Conservation (phyloP, 2,888 invertebrate genomes). For the Girardia tigrina region DNA sequence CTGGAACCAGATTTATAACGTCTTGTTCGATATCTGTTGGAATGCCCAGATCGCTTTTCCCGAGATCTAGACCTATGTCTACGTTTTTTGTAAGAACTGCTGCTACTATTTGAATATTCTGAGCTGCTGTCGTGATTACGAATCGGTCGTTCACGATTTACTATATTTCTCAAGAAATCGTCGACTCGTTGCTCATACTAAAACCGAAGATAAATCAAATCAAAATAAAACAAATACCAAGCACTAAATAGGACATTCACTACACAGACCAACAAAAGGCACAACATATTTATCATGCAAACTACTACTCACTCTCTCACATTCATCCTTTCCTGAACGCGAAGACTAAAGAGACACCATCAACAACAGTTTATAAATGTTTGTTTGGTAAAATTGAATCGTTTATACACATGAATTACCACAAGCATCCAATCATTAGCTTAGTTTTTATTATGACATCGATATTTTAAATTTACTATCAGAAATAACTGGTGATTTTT, state of each 20-base stretch:
- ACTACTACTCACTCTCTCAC: not conserved
- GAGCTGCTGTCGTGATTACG: slow-evolving; percentile 18
- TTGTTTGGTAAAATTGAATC: no score
- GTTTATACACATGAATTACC: no score
- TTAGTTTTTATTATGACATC: no score
- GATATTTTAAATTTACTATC: no score
- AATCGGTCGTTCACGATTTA: not conserved
- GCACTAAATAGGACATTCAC: not conserved
- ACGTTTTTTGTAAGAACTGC: not conserved
- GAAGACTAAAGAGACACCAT: not conserved
- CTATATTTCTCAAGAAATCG: slow-evolving; percentile 28
- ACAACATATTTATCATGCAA: slow-evolving; percentile 4
- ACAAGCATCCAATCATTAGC: no score
- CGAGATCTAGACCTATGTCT: not conserved
- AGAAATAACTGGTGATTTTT: no score
- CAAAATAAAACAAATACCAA: not conserved
- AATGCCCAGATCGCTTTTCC: not conserved
- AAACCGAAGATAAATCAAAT: not conserved
- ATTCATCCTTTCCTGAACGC: not conserved
- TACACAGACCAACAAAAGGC: no score
- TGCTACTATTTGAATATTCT: not conserved
- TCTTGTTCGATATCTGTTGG: not conserved
- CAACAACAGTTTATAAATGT: no score
- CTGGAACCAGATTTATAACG: not conserved
- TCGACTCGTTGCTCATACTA: slow-evolving; percentile 30